Percentiles rank a stretch among this genome's conserved stretches.
Conservation (phyloP, 2,797 vertebrate genomes). For the Pyrocephalus nanus region DNA sequence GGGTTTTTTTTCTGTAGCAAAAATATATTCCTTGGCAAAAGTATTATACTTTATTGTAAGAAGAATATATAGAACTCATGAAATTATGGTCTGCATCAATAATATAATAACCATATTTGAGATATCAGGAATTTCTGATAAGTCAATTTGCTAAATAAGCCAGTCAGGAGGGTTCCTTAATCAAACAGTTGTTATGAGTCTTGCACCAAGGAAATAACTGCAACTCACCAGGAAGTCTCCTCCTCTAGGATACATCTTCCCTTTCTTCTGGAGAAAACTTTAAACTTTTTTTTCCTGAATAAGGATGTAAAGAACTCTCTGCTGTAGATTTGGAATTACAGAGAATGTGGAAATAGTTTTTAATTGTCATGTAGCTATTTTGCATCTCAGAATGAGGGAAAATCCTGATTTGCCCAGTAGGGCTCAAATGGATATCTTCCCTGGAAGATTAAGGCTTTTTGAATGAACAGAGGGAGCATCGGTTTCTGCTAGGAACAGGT, state of each 20-base stretch:
- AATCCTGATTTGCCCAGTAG: background rate
- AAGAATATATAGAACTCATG: background rate
- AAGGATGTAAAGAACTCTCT: background rate
- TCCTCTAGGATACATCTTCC: background rate
- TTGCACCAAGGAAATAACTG: background rate
- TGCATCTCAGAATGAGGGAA: background rate
- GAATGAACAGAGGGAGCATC: background rate
- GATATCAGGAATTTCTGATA: background rate
- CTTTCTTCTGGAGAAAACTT: background rate
- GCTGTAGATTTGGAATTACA: background rate
- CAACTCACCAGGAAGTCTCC: background rate
- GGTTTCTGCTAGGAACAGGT: background rate
- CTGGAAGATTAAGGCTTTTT: background rate
- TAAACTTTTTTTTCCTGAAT: background rate
- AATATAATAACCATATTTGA: background rate
- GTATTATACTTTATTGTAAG: background rate
- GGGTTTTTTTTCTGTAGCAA: background rate
- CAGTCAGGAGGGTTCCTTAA: background rate
- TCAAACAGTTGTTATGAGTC: background rate
- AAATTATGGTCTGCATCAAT: background rate
- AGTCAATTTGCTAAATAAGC: background rate
- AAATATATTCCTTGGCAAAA: background rate
- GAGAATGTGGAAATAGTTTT: background rate
- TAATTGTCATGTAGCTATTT: background rate
- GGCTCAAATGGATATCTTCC: background rate